Conservation (phyloP, 2,888 invertebrate genomes). For the Brachyopa scutellaris region DNA sequence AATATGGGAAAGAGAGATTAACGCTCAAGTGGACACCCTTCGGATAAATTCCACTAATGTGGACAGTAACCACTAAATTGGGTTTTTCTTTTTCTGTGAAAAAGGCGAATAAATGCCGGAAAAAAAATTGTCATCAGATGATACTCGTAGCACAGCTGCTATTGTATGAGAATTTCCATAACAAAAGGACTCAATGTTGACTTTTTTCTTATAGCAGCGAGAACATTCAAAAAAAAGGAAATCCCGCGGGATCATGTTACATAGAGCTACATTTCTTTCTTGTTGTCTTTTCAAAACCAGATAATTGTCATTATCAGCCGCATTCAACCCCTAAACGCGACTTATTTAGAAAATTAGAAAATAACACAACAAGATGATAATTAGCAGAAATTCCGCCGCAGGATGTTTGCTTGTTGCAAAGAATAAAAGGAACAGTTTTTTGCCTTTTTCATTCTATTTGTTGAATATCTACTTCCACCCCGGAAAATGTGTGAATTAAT, state of each 20-base stretch:
- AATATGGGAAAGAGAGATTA: constrained; percentile 27
- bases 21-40: constrained; percentile 63
- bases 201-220: constrained; percentile 8
- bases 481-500: constrained; percentile 44
- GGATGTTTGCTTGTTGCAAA: constrained; percentile 43
- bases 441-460: neutral
- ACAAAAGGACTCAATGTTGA: constrained; percentile 48
- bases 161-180: constrained; percentile 40
- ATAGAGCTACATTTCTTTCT: neutral
- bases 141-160: constrained; percentile 59
- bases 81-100: neutral
- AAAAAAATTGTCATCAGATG: constrained; percentile 41
- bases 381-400: constrained; percentile 66
- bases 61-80: constrained; percentile 2
- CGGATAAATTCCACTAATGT: constrained; percentile 3
- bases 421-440: constrained; percentile 24
- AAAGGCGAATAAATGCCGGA: constrained; percentile 16
- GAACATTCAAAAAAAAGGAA: constrained; percentile 9
- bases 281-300: constrained; percentile 54
- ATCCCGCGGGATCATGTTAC: constrained; percentile 64
- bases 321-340: constrained; percentile 35
- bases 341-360: constrained; percentile 51
- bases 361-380: constrained; percentile 66
- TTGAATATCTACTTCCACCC: constrained; percentile 8
- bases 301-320: constrained; percentile 63